These are phyloP conservation scores for Malthinus seriepunctatus DNA, from an alignment of 2,888 invertebrate genomes.

Conservation along the genomic window DNA sequence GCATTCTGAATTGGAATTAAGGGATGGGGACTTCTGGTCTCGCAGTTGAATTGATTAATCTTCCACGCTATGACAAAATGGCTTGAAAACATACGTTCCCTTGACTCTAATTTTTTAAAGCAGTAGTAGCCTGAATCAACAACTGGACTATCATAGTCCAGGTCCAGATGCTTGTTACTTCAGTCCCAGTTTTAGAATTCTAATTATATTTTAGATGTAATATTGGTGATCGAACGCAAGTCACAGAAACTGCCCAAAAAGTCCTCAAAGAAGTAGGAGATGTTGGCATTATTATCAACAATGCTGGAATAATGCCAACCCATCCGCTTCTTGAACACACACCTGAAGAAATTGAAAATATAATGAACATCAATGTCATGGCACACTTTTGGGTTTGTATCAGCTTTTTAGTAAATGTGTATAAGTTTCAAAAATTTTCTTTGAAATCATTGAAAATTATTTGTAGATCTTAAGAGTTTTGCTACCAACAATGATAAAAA, in stretches of 20 bases:
- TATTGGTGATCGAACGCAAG: slow-evolving; percentile 71
- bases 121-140: too few relatives aligned
- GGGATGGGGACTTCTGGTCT: too few relatives aligned
- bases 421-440: too few relatives aligned
- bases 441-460: neutral
- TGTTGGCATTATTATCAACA: slow-evolving; percentile 79
- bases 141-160: too few relatives aligned
- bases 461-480: slow-evolving; percentile 72
- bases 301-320: slow-evolving; percentile 87
- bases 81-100: too few relatives aligned
- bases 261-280: slow-evolving; percentile 73
- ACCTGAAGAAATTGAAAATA: slow-evolving; percentile 68
- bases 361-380: slow-evolving; percentile 76
- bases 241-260: slow-evolving; percentile 65
- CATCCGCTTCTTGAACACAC: slow-evolving; percentile 69
- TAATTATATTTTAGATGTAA: slow-evolving; percentile 64
- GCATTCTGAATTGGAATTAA: neutral
- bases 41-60: too few relatives aligned
- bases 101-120: too few relatives aligned
- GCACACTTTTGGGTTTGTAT: slow-evolving; percentile 78
- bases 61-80: too few relatives aligned
- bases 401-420: neutral
- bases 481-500: slow-evolving; percentile 74
- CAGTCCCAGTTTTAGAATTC: too few relatives aligned
- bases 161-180: too few relatives aligned